Evolutionary conservation across 2,797 vertebrate species (phyloP).

Genomic region (Cossypha niveicapilla): DNA sequence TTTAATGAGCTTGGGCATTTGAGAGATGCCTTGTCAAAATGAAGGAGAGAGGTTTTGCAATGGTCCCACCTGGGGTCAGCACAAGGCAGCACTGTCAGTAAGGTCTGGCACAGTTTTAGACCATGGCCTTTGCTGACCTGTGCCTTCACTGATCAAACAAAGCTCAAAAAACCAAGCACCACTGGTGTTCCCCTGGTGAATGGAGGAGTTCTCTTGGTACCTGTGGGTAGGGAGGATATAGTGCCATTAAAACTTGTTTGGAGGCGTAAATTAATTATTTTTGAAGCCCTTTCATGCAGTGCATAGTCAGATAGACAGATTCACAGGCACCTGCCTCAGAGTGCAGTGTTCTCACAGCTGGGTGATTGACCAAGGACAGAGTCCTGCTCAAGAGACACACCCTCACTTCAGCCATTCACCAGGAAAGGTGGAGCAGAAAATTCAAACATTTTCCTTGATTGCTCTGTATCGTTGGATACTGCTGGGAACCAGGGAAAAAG

Average conservation of each 20-base stretch:
- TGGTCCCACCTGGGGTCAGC: not conserved
- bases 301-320: not conserved
- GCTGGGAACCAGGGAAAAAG: no score
- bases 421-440: not conserved
- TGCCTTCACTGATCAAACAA: not conserved
- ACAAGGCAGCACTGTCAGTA: not conserved
- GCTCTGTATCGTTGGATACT: not conserved
- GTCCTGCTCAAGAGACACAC: not conserved
- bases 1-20: not conserved
- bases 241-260: not conserved
- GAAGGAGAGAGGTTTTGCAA: not conserved
- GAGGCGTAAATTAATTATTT: not conserved
- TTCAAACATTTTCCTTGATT: not conserved
- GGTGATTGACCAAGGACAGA: not conserved
- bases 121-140: not conserved
- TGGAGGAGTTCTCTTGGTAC: not conserved
- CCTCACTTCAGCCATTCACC: not conserved
- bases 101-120: not conserved
- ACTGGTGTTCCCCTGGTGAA: not conserved
- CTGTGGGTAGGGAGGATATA: not conserved
- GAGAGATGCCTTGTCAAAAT: not conserved
- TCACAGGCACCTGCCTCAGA: not conserved
- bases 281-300: not conserved
- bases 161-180: not conserved
- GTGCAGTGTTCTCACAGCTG: not conserved